These are phyloP conservation scores for Anadara kagoshimensis DNA, from an alignment of 1,140 invertebrate genomes.

Conservation along the genomic window DNA sequence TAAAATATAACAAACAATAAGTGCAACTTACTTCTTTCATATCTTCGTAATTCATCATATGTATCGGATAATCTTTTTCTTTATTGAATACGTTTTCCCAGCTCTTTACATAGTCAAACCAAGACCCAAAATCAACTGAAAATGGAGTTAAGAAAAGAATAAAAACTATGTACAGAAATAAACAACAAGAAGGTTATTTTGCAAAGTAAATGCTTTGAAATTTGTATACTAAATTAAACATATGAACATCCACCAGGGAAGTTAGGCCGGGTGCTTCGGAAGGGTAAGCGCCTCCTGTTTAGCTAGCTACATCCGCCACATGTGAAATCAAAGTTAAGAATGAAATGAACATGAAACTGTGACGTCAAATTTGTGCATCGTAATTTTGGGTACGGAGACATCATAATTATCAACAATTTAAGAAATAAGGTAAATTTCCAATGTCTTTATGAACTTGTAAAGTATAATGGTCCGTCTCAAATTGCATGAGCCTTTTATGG, in stretches of 20 bases:
- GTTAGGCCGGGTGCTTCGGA: too few species aligned
- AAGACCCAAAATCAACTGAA: neutral
- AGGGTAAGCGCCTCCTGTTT: too few species aligned
- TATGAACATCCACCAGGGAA: too few species aligned
- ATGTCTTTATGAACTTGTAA: neutral
- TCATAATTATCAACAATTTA: too few species aligned
- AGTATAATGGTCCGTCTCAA: neutral
- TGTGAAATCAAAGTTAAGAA: too few species aligned
- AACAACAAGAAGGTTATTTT: neutral
- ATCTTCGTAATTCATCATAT: neutral
- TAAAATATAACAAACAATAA: too few species aligned
- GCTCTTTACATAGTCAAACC: neutral
- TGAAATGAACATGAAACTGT: too few species aligned
- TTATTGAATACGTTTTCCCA: neutral
- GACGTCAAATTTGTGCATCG: too few species aligned
- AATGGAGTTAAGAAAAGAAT: neutral
- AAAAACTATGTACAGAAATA: neutral
- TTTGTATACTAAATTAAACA: too few species aligned
- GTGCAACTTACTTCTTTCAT: neutral
- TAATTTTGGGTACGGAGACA: too few species aligned
- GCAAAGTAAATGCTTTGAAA: neutral
- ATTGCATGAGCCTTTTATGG: neutral
- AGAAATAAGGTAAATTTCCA: too few species aligned
- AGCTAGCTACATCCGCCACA: too few species aligned
- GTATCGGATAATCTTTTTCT: neutral